Conservation (phyloP, 2,797 vertebrate genomes). For the Podarcis lilfordi region DNA sequence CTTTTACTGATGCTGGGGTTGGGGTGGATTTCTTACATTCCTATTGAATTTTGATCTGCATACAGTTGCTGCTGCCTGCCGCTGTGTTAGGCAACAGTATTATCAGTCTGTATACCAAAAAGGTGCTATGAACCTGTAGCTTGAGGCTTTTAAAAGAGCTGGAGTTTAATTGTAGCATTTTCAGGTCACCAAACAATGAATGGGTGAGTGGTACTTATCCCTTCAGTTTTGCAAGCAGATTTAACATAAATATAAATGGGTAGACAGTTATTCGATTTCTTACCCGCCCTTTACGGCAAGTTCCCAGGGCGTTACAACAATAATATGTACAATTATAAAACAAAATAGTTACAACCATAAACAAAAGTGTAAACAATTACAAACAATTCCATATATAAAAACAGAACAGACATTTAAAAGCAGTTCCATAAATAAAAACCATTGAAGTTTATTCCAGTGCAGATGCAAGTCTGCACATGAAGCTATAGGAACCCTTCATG, state of each 20-base stretch:
- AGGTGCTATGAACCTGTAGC: background rate
- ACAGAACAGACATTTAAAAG: too few relatives aligned
- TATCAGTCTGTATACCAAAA: too few relatives aligned
- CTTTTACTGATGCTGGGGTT: background rate
- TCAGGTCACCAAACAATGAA: background rate
- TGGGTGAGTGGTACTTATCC: background rate
- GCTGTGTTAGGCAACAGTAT: background rate
- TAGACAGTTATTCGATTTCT: background rate
- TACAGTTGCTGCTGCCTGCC: background rate
- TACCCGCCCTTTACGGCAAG: too few relatives aligned
- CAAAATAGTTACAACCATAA: too few relatives aligned
- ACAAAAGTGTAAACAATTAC: too few relatives aligned
- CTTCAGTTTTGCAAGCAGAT: background rate
- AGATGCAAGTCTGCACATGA: too few relatives aligned
- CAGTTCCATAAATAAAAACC: too few relatives aligned
- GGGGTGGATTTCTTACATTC: background rate
- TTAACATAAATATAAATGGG: background rate
- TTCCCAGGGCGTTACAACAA: too few relatives aligned
- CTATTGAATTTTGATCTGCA: background rate
- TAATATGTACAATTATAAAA: too few relatives aligned
- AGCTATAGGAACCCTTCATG: background rate
- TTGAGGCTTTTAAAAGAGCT: background rate
- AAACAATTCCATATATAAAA: too few relatives aligned
- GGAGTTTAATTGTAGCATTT: background rate
- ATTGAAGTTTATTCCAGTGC: too few relatives aligned